Evolutionary conservation across 2,888 invertebrate genomes (phyloP).

Genomic region (Sycophila texana): DNA sequence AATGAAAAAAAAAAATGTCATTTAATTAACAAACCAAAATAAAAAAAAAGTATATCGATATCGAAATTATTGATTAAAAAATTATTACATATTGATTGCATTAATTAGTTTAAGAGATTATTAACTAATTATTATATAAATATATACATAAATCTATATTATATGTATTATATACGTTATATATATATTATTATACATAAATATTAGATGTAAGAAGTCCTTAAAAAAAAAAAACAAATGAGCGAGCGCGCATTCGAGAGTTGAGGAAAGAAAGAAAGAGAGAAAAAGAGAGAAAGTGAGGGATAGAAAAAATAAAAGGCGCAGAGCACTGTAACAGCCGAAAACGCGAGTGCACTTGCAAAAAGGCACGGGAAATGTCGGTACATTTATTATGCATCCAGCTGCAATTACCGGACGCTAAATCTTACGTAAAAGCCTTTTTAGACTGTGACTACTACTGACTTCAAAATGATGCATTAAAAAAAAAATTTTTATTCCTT

Average conservation of each 20-base stretch:
- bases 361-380: no score
- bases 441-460: no score
- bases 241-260: neutral
- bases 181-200: slow-evolving; percentile 52
- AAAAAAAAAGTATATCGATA: neutral
- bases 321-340: no score
- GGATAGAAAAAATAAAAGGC: neutral
- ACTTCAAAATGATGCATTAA: no score
- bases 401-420: no score
- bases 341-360: no score
- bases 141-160: slow-evolving; percentile 48
- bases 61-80: no score
- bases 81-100: slow-evolving; percentile 4
- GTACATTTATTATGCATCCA: no score
- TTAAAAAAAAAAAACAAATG: slow-evolving; percentile 15
- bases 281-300: neutral
- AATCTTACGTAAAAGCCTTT: no score
- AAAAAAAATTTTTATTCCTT: no score
- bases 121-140: slow-evolving; percentile 15
- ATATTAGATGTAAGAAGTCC: slow-evolving; percentile 45
- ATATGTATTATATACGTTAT: slow-evolving; percentile 17
- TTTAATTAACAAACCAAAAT: neutral
- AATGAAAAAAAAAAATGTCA: no score
- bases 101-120: slow-evolving; percentile 47
- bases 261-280: neutral